Base-by-base conservation (phyloP, 1,140 invertebrate species). In the Neodiprion lecontei region DNA sequence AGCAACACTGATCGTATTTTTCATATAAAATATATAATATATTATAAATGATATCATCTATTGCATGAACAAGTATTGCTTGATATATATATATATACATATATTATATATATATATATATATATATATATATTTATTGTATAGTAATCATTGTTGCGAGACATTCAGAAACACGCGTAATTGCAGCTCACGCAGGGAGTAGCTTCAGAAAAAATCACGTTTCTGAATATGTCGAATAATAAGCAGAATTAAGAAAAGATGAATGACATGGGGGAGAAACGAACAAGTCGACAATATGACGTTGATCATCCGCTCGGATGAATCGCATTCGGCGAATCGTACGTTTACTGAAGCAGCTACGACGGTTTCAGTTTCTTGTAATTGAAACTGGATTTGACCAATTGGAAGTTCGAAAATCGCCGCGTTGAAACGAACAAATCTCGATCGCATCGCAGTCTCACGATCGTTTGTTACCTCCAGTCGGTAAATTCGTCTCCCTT, bases 221-320 rank as follows among this genome's bases (percentile, higher is more conserved):
- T 83, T 78, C 80, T 83, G 80, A 82, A 84, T 79, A 81, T 81
- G 76, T 72, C 78, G 78, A 82, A 72, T 80, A 83, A 75, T 50
- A 76, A 68, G 74, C 72, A 72, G 68, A 53, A 76, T 73, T 14
- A 68, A 47, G 14, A 48, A 72, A n/a, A 69, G 67, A 67, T 70
- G 67, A 70, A 69, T 76, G 68, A 17, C 70, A 69, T 53, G 28
- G 12, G 40, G 66, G 53, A 70, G 68, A 50, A 73, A 70, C 21
- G 17, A 21, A 21, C 17, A 21, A 21, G 17, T 21, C 17, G 17
- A 21, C 17, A 21, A 21, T 21, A 21, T 21, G 17, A 21, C 17
- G 17, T 21, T 21, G 17, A 21, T 21, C 17, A 21, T 21, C 17
- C 17, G 17, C 17, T 21, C 17, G 17, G 17, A 10, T 74, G 50